A percentile compares a stretch with the other conserved stretches of the same genome.
These are phyloP conservation scores for Vidua chalybeata DNA, from an alignment of 2,113 vertebrate species.

Conservation along the genomic window DNA sequence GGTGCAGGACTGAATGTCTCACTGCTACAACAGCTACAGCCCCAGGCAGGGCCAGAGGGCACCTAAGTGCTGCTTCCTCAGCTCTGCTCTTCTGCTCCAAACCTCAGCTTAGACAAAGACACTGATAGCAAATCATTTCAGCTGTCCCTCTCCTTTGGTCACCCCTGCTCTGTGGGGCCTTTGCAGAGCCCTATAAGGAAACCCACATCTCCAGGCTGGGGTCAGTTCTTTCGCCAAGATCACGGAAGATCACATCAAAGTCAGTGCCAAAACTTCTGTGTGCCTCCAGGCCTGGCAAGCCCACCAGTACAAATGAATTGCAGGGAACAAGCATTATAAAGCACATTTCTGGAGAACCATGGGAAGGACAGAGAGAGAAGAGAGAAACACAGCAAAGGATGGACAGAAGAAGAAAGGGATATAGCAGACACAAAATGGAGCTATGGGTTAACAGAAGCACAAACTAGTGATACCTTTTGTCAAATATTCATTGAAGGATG, in stretches of 20 bases:
- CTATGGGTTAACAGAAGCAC: not conserved
- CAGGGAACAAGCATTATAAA: not conserved
- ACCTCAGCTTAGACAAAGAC: not conserved
- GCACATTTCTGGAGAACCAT: not conserved
- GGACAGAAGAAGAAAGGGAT: not conserved
- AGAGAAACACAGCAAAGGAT: not conserved
- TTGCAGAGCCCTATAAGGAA: not conserved
- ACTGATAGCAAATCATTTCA: not conserved
- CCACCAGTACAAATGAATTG: not conserved
- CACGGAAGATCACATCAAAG: not conserved
- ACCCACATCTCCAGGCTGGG: not conserved
- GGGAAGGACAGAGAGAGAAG: not conserved
- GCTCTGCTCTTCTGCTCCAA: not conserved
- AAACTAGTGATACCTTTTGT: not conserved
- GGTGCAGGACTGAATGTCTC: not conserved
- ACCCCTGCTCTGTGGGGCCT: not conserved
- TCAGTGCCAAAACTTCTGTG: not conserved
- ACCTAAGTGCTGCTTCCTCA: not conserved
- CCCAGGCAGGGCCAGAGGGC: not conserved
- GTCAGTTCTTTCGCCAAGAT: not conserved
- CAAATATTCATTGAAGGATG: not conserved
- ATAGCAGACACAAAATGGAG: not conserved
- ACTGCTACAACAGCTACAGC: not conserved
- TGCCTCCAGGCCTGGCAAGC: constrained; percentile 11
- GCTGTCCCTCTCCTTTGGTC: not conserved